Percentiles rank a stretch among this genome's conserved stretches.
Evolutionary conservation across 2,888 invertebrate genomes (phyloP).

Genomic region (Hylaea fasciaria): DNA sequence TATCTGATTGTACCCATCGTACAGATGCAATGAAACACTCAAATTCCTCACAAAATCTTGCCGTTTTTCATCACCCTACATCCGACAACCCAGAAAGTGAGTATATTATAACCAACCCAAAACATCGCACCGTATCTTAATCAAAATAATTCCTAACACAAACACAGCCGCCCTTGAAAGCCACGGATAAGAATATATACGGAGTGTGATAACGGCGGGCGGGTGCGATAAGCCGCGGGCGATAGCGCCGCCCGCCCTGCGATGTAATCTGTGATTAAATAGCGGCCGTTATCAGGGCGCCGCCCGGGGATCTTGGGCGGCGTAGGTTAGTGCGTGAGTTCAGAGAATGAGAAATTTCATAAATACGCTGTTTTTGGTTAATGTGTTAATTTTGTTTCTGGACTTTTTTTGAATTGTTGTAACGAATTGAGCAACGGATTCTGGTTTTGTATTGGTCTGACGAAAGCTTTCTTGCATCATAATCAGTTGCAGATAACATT

Average conservation of each 20-base stretch:
- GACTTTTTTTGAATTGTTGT: neutral
- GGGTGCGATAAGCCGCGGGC: constrained; percentile 69
- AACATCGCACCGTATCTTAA: constrained; percentile 10
- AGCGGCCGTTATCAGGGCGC: constrained; percentile 71
- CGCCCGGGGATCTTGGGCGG: constrained; percentile 63
- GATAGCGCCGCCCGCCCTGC: constrained; percentile 73
- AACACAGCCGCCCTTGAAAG: constrained; percentile 58
- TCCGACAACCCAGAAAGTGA: too few relatives aligned
- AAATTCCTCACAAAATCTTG: too few relatives aligned
- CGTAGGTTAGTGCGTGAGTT: constrained; percentile 50
- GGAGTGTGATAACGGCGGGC: constrained; percentile 65
- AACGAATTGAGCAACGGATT: too few relatives aligned
- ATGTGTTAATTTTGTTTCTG: constrained; percentile 4
- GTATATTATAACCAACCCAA: too few relatives aligned
- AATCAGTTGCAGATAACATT: too few relatives aligned
- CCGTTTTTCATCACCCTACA: too few relatives aligned
- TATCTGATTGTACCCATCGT: too few relatives aligned
- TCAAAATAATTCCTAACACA: constrained; percentile 46
- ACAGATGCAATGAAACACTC: too few relatives aligned
- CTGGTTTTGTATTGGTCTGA: too few relatives aligned
- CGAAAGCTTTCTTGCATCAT: too few relatives aligned
- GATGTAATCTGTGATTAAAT: constrained; percentile 81
- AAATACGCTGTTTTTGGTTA: constrained; percentile 4
- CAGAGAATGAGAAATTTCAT: constrained; percentile 36
- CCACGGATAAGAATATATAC: constrained; percentile 67